These are phyloP conservation scores for Perithous albicinctus DNA, from an alignment of 2,888 invertebrate species.

Conservation along the genomic window DNA sequence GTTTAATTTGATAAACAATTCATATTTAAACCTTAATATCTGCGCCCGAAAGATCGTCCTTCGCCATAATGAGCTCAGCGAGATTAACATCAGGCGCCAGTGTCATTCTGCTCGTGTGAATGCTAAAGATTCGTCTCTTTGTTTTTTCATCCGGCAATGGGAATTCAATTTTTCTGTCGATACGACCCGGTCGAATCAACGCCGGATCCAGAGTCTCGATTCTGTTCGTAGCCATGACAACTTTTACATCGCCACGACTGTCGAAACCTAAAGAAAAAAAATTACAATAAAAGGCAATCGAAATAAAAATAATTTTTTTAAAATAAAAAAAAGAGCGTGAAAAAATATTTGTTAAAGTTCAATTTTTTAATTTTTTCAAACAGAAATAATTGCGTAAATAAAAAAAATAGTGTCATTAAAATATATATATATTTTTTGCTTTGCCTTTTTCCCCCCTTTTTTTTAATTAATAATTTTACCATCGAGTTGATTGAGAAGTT, in stretches of 20 bases:
- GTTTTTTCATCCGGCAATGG: constrained; percentile 99
- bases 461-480: constrained; percentile 89
- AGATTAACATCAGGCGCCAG: constrained; percentile 98
- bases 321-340: too few species aligned
- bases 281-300: constrained; percentile 34
- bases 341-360: too few species aligned
- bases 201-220: constrained; percentile 99
- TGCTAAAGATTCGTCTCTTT: constrained; percentile 97
- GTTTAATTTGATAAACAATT: constrained; percentile 9
- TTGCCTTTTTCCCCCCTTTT: too few species aligned
- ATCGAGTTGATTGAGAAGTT: constrained; percentile 98
- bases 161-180: constrained; percentile 99
- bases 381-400: constrained; percentile 81
- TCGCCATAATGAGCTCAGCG: constrained; percentile 99
- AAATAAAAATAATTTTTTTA: constrained; percentile 32
- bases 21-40: constrained; percentile 92
- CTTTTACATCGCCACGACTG: constrained; percentile 86
- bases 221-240: constrained; percentile 98
- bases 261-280: constrained; percentile 78
- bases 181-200: constrained; percentile 98
- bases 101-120: constrained; percentile 99
- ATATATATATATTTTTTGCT: constrained; percentile 87
- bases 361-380: too few species aligned
- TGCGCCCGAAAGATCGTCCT: constrained; percentile 99
- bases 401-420: constrained; percentile 94